A percentile compares a stretch with the other conserved stretches of the same genome.
phyloP scores from a whole-genome alignment of 53 echinoderm and acorn worm species.

The Antedon mediterranea region DNA sequence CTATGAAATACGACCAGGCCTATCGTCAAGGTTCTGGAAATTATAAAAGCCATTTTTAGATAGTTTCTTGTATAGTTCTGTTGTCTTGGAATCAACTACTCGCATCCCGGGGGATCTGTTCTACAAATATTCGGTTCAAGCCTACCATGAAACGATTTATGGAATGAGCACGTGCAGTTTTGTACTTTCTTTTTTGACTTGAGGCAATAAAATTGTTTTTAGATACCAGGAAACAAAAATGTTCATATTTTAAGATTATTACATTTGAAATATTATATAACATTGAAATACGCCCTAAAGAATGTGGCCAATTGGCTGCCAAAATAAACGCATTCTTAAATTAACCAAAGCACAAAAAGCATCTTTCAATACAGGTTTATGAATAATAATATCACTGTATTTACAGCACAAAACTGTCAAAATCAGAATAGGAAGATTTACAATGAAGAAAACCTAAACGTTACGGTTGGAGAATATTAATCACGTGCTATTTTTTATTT shows the following conservation, averaged over 20 bases:
- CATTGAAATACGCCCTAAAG: background rate
- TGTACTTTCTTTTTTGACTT: background rate
- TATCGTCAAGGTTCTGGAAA: background rate
- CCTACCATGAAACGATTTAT: background rate
- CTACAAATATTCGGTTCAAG: slow-evolving; percentile 1
- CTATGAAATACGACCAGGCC: background rate
- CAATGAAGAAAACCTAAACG: too few relatives aligned
- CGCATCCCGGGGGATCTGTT: background rate
- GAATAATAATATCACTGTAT: too few relatives aligned
- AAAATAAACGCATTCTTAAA: background rate
- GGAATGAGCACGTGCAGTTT: background rate
- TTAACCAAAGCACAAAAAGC: too few relatives aligned
- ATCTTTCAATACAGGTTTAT: too few relatives aligned
- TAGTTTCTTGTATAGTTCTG: background rate
- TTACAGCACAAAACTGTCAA: background rate
- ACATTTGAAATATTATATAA: background rate
- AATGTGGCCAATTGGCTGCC: background rate
- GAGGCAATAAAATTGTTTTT: background rate
- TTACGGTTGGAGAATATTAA: too few relatives aligned
- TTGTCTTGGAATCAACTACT: background rate
- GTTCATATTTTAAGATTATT: background rate
- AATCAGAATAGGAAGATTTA: background rate
- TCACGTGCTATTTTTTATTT: too few relatives aligned
- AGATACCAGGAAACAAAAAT: background rate
- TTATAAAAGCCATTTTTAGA: background rate